Base-by-base conservation (phyloP, 2,888 invertebrate species). In the Polydrusus tereticollis region DNA sequence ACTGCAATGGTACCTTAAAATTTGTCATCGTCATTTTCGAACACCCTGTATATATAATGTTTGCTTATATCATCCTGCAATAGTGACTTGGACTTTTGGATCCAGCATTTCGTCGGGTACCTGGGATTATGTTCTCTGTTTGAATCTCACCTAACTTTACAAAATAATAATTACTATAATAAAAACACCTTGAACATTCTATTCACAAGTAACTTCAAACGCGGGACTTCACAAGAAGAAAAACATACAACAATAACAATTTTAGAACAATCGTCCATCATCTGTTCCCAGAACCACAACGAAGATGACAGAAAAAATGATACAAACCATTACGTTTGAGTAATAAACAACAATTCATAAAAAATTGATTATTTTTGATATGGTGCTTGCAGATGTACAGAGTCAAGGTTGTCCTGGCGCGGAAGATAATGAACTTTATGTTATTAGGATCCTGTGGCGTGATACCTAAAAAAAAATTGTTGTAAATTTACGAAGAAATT, bases 291-390 rank as follows among this genome's bases (percentile, higher is more conserved):
- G 47, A 47, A 47, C 21, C 1, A 5, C n/a, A 21, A 4, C 10
- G 20, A 2, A 21, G 21, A 21, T 23, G 7, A 5, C 23, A n/a
- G 47, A 23, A 21, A 45, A 47, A 47, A 47, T 47, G 47, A 21
- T 47, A 47, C 47, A n/a, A 47, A 47, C 21, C 23, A 23, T 21
- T n/a, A 47, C n/a, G 23, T 47, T 47, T 23, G n/a, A 21, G 12
- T 16, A 14, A 14, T 41, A 16, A 41, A 41, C 16, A 41, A 14
- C 41, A 23, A 47, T 47, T 23, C n/a, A 47, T 12, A 47, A 23
- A 47, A 47, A 47, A 47, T 12, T 20, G 18, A 45, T 47, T 47
- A n/a, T 47, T 47, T 21, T 47, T 23, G 21, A 47, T 23, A 47
- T 7, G 23, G 23, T 47, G 23, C 21, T n/a, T 21, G 47, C 8